phyloP scores from a whole-genome alignment of 2,888 invertebrate species.

The Listrodromus nycthemerus region DNA sequence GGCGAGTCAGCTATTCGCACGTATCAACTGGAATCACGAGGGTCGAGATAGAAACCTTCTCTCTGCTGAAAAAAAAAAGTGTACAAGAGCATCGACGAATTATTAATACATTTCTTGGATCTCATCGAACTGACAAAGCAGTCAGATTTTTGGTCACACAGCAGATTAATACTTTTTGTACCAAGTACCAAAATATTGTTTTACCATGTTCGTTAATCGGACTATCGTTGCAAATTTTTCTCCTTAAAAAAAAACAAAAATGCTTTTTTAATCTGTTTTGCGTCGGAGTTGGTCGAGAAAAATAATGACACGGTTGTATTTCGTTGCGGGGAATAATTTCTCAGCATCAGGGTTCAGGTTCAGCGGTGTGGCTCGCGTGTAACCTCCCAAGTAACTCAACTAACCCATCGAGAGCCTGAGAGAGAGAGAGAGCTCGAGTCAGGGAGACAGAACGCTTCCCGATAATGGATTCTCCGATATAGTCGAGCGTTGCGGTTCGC shows the following conservation, averaged over 20 bases:
- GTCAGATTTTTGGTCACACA: not conserved
- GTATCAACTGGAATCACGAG: constrained; percentile 53
- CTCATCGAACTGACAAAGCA: not conserved
- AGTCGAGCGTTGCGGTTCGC: constrained; percentile 43
- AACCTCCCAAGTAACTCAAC: constrained; percentile 43
- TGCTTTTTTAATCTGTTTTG: not conserved
- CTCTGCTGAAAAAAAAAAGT: not conserved
- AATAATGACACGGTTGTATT: not conserved
- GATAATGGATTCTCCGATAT: constrained; percentile 66
- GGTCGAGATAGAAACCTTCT: constrained; percentile 50
- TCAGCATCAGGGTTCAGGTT: constrained; percentile 43
- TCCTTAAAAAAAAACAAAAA: not conserved
- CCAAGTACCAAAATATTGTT: not conserved
- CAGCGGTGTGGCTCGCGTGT: constrained; percentile 48
- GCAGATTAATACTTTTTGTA: not conserved
- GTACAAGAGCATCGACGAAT: not conserved
- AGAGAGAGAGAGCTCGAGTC: constrained; percentile 22
- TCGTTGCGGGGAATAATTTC: constrained; percentile 43
- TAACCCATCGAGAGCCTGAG: constrained; percentile 5
- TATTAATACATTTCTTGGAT: not conserved
- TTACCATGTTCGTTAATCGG: not conserved
- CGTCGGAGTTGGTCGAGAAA: not conserved
- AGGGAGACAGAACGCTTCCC: constrained; percentile 25
- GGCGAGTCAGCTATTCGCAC: constrained; percentile 66
- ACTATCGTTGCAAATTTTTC: not conserved